Evolutionary conservation across 2,113 vertebrate genomes (phyloP).

Genomic region (Condylura cristata): DNA sequence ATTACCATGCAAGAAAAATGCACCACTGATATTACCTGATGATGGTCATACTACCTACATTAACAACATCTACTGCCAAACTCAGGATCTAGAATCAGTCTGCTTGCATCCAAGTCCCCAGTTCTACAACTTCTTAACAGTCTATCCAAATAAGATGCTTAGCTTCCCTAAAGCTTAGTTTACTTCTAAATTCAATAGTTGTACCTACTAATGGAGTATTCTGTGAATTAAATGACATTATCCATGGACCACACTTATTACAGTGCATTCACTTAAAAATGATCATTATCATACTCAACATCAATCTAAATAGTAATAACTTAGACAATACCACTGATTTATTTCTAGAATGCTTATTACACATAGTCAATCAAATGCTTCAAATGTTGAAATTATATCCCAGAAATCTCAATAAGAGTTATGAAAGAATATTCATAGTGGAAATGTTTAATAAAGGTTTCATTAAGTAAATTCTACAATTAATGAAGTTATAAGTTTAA

Average conservation of each 20-base stretch:
- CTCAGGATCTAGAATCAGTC: neutral
- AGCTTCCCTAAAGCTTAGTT: neutral
- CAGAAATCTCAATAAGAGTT: neutral
- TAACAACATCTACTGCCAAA: neutral
- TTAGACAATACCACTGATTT: neutral
- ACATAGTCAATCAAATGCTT: neutral
- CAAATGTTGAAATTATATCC: conserved; percentile 4
- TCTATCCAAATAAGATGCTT: neutral
- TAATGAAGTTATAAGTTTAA: neutral
- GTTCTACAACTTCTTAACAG: neutral
- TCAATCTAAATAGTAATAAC: neutral
- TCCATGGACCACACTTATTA: neutral
- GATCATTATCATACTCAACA: neutral
- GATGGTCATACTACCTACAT: neutral
- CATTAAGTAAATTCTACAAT: neutral
- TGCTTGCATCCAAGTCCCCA: neutral
- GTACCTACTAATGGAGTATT: neutral
- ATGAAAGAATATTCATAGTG: neutral
- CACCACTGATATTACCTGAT: neutral
- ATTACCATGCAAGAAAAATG: no score
- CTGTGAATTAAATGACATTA: neutral
- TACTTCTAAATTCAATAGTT: neutral
- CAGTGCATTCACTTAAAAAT: neutral
- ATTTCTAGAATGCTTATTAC: neutral
- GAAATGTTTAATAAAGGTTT: neutral